phyloP scores from a whole-genome alignment of 2,888 invertebrate genomes.

The Ctenicera cuprea region DNA sequence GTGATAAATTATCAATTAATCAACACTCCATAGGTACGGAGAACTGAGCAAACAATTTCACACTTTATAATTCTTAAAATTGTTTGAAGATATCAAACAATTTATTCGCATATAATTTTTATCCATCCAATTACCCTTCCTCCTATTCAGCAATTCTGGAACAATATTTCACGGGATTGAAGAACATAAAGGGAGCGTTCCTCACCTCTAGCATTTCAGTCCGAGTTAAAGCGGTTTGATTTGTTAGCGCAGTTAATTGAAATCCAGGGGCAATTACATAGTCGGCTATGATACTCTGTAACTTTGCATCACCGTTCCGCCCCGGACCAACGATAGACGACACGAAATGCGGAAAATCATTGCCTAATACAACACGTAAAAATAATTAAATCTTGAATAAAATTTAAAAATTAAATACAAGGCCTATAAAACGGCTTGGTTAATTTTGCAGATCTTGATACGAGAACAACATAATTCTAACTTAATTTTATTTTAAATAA shows the following conservation, averaged over 20 bases:
- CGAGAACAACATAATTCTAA: too few species aligned
- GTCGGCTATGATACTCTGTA: slow-evolving; percentile 57
- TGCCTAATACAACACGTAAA: slow-evolving; percentile 11
- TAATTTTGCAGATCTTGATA: too few species aligned
- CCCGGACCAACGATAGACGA: slow-evolving; percentile 32
- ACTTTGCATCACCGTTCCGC: slow-evolving; percentile 53
- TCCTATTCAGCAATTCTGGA: slow-evolving; percentile 71
- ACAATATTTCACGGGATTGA: slow-evolving; percentile 73
- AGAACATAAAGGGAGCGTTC: slow-evolving; percentile 68
- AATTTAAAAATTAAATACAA: background rate
- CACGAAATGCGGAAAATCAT: slow-evolving; percentile 32
- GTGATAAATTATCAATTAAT: slow-evolving; percentile 58
- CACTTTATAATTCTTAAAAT: slow-evolving; percentile 59
- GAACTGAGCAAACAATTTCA: slow-evolving; percentile 57
- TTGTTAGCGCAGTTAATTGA: slow-evolving; percentile 75
- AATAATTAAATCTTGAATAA: background rate
- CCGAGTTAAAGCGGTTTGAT: slow-evolving; percentile 73
- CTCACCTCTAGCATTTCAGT: slow-evolving; percentile 65
- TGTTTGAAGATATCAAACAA: slow-evolving; percentile 59
- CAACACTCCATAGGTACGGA: slow-evolving; percentile 45
- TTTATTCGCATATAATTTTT: slow-evolving; percentile 68
- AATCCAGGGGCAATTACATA: slow-evolving; percentile 73
- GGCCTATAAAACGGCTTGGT: too few species aligned
- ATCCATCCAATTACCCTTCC: slow-evolving; percentile 72
- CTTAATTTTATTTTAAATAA: background rate